Conservation (phyloP, 2,797 vertebrate genomes). For the Masticophis lateralis region DNA sequence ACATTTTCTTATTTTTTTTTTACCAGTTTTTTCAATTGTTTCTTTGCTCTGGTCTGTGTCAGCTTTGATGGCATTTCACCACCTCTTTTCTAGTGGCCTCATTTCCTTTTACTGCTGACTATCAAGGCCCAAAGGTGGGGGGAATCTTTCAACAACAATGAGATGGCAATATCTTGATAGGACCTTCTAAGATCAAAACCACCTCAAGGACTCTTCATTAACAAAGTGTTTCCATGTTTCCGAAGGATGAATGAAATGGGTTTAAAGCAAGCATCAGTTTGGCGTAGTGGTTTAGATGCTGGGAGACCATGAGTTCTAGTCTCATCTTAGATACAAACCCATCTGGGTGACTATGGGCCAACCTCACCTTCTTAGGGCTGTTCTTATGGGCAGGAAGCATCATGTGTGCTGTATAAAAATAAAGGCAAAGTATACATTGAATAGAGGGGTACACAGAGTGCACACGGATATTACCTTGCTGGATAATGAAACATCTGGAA, state of each 20-base stretch:
- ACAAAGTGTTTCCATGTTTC: neutral
- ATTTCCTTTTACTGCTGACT: neutral
- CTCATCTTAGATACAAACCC: neutral
- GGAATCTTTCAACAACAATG: neutral
- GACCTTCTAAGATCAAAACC: neutral
- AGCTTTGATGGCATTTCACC: neutral
- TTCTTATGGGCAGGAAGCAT: neutral
- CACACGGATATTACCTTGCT: neutral
- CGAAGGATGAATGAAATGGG: neutral
- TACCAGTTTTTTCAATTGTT: neutral
- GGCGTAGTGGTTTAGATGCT: neutral
- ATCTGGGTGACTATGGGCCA: neutral
- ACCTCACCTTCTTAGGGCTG: neutral
- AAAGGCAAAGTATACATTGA: neutral
- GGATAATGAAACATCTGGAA: neutral
- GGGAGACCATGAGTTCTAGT: neutral
- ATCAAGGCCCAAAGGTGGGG: too few relatives aligned
- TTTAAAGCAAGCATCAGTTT: neutral
- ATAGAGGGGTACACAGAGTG: too few relatives aligned
- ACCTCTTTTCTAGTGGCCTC: neutral
- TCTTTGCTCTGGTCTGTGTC: neutral
- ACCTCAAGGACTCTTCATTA: neutral
- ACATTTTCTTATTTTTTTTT: neutral
- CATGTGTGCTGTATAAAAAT: neutral
- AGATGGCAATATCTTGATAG: neutral